Evolutionary conservation across 2,888 invertebrate genomes (phyloP).

Genomic region (Leucophenga montana): DNA sequence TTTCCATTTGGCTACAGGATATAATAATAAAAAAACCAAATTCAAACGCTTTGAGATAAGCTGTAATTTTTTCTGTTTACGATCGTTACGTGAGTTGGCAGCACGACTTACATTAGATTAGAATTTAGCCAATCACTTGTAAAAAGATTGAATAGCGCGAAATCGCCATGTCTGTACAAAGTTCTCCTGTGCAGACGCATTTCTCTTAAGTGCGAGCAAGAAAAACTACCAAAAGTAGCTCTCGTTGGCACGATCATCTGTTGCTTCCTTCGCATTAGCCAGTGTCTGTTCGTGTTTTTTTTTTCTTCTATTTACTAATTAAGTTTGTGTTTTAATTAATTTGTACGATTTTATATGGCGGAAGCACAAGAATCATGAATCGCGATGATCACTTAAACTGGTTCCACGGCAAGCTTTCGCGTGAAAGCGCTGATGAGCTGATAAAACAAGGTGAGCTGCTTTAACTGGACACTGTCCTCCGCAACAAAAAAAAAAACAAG

Average conservation of each 20-base stretch:
- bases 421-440: slow-evolving; percentile 82
- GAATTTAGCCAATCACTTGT: too few relatives aligned
- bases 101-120: too few relatives aligned
- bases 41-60: too few relatives aligned
- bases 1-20: too few relatives aligned
- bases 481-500: background rate
- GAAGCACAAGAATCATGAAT: slow-evolving; percentile 70
- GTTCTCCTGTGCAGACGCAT: background rate
- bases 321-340: slow-evolving; percentile 19
- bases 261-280: background rate
- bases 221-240: background rate
- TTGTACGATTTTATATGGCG: slow-evolving; percentile 9
- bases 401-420: slow-evolving; percentile 86
- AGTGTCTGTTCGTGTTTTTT: background rate
- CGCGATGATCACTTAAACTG: slow-evolving; percentile 85
- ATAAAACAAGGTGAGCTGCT: slow-evolving; percentile 78
- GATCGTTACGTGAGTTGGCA: too few relatives aligned
- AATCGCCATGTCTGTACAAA: too few relatives aligned
- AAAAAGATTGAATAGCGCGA: too few relatives aligned
- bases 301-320: background rate
- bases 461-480: background rate
- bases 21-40: too few relatives aligned
- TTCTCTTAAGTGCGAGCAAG: background rate
- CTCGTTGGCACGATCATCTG: background rate
- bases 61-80: too few relatives aligned